Evolutionary conservation across 2,888 invertebrate species (phyloP).

Genomic region (Morinoia aosen): DNA sequence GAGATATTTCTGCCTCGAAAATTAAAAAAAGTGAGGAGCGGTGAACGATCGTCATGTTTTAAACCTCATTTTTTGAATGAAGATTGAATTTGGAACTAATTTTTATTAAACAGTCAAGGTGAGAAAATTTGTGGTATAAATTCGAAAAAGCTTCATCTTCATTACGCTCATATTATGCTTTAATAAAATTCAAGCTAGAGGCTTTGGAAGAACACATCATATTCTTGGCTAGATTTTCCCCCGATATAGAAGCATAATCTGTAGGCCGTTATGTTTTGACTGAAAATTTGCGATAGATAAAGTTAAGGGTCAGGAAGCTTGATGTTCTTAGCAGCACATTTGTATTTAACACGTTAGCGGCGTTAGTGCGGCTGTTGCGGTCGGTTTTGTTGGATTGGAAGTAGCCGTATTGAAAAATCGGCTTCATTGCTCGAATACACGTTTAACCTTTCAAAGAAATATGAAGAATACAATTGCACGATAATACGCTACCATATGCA

Average conservation of each 20-base stretch:
- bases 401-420: no score
- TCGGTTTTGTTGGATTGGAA: no score
- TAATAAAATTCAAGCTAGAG: not conserved
- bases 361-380: no score
- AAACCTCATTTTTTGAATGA: not conserved
- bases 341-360: not conserved
- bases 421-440: no score
- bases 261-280: not conserved
- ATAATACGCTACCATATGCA: no score
- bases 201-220: not conserved
- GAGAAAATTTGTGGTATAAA: not conserved
- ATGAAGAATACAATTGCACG: no score
- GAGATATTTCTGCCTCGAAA: not conserved
- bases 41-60: no score
- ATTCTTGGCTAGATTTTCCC: not conserved
- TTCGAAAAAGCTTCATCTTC: not conserved
- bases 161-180: not conserved
- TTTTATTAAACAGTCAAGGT: not conserved
- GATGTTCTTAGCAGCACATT: not conserved
- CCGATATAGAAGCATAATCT: not conserved
- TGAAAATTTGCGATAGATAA: not conserved
- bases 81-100: not conserved
- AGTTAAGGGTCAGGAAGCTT: not conserved
- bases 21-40: not conserved
- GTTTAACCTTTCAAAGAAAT: no score